Evolutionary conservation across 2,797 vertebrate species (phyloP), one percentile per base, ranked within the genome.

Genomic region (Percopsis omiscomaycus): DNA sequence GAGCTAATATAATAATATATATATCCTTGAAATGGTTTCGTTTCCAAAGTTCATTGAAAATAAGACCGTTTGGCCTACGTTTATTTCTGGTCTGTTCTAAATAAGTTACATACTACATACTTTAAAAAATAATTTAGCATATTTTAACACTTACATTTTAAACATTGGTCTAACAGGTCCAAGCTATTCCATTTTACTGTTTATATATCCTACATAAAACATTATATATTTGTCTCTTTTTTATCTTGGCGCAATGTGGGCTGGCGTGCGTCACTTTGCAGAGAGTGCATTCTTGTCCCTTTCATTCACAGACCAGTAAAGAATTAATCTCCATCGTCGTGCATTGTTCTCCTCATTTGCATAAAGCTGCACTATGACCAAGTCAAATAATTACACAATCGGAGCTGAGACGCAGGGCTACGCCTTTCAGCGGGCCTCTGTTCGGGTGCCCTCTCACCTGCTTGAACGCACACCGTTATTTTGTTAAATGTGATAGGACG

Each of bases 311-410:
- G 87, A 89, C 77, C 85, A 85, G 82, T 85, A 80, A 89, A 86
- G 89, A 90, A 89, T 93, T 92, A 93, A 93, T 93, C 92, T 93
- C 82, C 91, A 91, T 93, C 90, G 86, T 85, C 75, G 85, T 82
- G 78, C 89, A 94, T 95, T 96, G 95, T 95, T 92, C 87, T 8
- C 69, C 79, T 83, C 70, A 96, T 97, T 96, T 95, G 94, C 95
- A 96, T 97, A 96, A 96, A 96, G 95, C 95, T 95, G 94, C 93
- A 91, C 80, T 80, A 93, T 94, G 93, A 93, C 91, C 88, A 91
- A 94, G 93, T 94, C 92, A 96, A 94, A 95, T 94, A 95, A 95
- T 94, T 93, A 93, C 93, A 91, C 91, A 92, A 89, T 89, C 87
- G 84, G 78, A 74, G 82, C 86, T 75, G 84, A 90, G 84, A 88